Evolutionary conservation across 2,888 invertebrate genomes (phyloP), one percentile per base, ranked within the genome.

Genomic region (Notodonta ziczac): DNA sequence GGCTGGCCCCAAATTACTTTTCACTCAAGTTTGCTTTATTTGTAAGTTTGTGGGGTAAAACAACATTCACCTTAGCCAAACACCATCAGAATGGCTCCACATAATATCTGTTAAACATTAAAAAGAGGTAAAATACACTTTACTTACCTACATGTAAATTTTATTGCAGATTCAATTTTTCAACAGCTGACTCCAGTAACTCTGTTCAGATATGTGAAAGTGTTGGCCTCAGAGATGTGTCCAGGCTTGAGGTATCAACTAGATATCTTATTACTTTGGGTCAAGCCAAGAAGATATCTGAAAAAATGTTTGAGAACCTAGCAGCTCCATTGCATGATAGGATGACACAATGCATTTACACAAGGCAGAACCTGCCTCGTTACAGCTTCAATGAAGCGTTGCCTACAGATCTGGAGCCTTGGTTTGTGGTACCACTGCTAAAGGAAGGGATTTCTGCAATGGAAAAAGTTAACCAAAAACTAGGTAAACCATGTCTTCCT

Each of bases 111-210:
- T 35, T 24, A 24, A 35, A 35, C 4, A 35, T 35, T 7, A 24
- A 24, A 24, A 24, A 24, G 24, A 2, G 24, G 24, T 24, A 35
- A 6, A 35, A 35, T 7, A 35, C 35, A 35, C 4, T 7, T 7
- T 35, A 5, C 35, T n/a, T n/a, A n/a, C n/a, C n/a, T n/a, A n/a
- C n/a, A 1, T 35, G 24, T 24, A 4, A 42, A 10, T 10, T 48
- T 60, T 59, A 39, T 35, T 88, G 72, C 83, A 96, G 98, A 74
- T 96, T 98, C 76, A 98, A 98, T 89, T 99, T 99, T 86, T 98
- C 98, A 14, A 99, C 99, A 50, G 97, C 99, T 0, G 98, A 98
- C 85, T 99, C 98, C 0, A 99, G 98, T 73, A 99, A 99, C 90
- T 98, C 98, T 40, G 97, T 99, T 0, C 98, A 98, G 59, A 99